Base-by-base conservation (phyloP, 2,113 vertebrate genomes). In the Dolichotis patagonum region DNA sequence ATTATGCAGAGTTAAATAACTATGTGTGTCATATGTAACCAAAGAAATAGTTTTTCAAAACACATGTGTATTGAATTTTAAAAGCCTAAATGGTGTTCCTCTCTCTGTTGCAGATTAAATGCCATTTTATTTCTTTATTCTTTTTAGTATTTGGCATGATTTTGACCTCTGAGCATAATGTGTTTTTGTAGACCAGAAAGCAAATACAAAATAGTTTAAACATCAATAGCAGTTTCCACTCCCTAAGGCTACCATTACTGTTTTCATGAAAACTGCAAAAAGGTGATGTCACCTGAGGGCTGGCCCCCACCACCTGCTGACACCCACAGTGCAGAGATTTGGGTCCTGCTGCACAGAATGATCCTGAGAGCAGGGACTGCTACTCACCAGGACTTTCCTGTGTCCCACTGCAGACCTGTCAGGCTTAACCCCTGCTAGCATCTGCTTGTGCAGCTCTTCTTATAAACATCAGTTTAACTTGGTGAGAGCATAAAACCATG, bases 351-450 rank as follows among this genome's bases (percentile, higher is more conserved):
- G 20, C 67, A 26, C 17, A 62, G 35, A 73, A 30, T 7, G 52
- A 20, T 3, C 17, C 80, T 7, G 0, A 13, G 58, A 46, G 38
- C 80, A 22, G 6, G 24, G 32, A 12, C 17, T 4, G 10, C 38
- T 11, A 7, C 67, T 30, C 0, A 0, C 16, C 91, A 13, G 43
- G 46, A 26, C 11, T 30, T 28, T 30, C 58, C 7, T 1, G 4
- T 1, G 4, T 46, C 32, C 94, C 11, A 11, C 43, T 12, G 3
- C 63, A 20, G 30, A 19, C 1, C n/a, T 4, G 52, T 9, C 0
- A 11, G 20, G 10, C 3, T 0, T 10, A 38, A n/a, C 4, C 77
- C 65, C 46, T 35, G n/a, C 38, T 12, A 17, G 78, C 1, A 2
- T 26, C 46, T 82, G 38, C 58, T 46, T 16, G 7, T 17, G 1